A percentile compares a stretch with the other conserved stretches of the same genome.
phyloP scores from a whole-genome alignment of 2,888 invertebrate species.

The Lepidonotus clava region DNA sequence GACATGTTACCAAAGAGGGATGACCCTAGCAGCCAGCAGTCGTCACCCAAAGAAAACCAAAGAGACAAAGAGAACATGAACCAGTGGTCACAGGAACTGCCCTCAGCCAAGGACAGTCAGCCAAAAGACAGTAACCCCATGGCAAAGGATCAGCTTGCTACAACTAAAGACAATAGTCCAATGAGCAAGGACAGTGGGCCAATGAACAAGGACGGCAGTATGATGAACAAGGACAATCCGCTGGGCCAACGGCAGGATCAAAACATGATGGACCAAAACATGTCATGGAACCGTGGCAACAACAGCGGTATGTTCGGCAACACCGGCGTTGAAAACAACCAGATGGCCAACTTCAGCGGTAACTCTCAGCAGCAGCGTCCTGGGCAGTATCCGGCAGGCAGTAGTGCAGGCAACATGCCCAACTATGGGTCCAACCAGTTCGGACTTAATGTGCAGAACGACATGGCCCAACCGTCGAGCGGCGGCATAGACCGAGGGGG shows the following conservation, averaged over 20 bases:
- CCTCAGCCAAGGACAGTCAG: not conserved
- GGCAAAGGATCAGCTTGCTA: not conserved
- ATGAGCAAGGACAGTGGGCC: not conserved
- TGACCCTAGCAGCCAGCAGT: not conserved
- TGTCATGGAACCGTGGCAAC: constrained; percentile 19
- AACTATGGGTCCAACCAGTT: constrained; percentile 22
- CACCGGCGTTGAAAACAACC: not conserved
- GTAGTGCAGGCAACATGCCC: not conserved
- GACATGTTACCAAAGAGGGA: not conserved
- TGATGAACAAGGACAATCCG: not conserved
- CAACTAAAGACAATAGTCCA: not conserved
- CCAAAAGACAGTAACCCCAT: not conserved
- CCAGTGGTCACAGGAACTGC: not conserved
- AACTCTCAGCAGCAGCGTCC: not conserved
- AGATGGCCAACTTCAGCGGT: not conserved
- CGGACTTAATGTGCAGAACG: not conserved
- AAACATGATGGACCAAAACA: not conserved
- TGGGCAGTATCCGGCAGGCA: not conserved
- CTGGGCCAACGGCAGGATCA: not conserved
- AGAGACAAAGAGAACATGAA: constrained; percentile 4
- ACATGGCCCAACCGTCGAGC: not conserved
- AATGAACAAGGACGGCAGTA: constrained; percentile 9
- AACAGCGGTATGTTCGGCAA: not conserved
- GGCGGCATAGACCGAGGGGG: not conserved
- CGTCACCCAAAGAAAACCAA: not conserved